phyloP scores from a whole-genome alignment of 2,888 invertebrate species.

The Entomobrya multifasciata region DNA sequence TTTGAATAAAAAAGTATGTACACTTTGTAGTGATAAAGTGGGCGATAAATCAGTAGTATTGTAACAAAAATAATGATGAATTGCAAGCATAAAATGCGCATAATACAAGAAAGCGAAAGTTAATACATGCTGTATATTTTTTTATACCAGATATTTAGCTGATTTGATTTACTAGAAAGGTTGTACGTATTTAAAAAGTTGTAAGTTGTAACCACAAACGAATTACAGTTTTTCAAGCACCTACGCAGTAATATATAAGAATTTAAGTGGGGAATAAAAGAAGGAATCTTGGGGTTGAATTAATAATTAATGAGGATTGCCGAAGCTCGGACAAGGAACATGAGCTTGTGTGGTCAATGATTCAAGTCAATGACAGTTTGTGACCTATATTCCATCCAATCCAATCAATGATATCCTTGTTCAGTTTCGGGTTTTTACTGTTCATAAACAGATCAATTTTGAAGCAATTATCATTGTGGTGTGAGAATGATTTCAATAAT shows the following conservation, averaged over 20 bases:
- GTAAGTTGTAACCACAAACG: not conserved
- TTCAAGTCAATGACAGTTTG: conserved; percentile 7
- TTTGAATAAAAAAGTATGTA: not conserved
- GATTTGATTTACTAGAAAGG: conserved; percentile 27
- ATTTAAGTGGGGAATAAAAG: too few species aligned
- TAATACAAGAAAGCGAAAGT: conserved; percentile 43
- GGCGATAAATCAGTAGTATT: not conserved
- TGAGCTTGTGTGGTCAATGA: not conserved
- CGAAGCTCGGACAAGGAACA: too few species aligned
- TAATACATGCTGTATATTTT: not conserved
- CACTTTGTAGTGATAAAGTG: not conserved
- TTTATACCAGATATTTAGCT: not conserved
- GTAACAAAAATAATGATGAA: not conserved
- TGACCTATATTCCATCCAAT: conserved; percentile 21
- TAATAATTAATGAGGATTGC: too few species aligned
- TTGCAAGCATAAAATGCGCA: not conserved
- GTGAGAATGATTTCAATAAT: not conserved
- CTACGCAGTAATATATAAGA: too few species aligned
- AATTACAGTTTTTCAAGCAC: too few species aligned
- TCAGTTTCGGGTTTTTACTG: not conserved
- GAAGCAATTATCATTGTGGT: not conserved
- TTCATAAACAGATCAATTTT: not conserved
- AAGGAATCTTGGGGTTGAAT: too few species aligned
- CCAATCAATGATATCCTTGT: not conserved
- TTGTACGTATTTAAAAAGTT: not conserved